Conservation (phyloP, 1,140 invertebrate genomes). For the Neotoxoptera formosana region DNA sequence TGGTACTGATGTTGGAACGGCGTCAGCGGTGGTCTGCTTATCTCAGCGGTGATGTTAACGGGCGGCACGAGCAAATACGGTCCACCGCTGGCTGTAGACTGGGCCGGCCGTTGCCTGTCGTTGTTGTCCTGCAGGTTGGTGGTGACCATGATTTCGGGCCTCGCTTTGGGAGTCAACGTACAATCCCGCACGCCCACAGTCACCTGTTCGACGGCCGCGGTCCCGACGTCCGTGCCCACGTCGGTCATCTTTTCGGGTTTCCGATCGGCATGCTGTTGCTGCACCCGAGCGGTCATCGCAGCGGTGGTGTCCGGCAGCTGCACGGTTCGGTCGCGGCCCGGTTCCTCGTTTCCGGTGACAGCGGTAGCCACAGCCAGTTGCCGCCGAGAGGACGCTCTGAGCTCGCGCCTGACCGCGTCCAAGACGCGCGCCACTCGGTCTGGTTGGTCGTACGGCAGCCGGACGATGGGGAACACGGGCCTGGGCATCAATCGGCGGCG, state of each 20-base stretch:
- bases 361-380: not conserved
- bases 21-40: slow-evolving; percentile 43
- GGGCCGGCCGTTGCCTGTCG: not conserved
- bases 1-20: not conserved
- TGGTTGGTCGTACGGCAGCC: slow-evolving; percentile 49
- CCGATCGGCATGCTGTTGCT: not conserved
- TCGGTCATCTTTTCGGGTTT: not conserved
- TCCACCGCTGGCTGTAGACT: not conserved
- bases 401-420: slow-evolving; percentile 18
- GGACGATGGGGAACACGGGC: slow-evolving; percentile 31
- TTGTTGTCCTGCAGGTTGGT: not conserved
- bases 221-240: not conserved
- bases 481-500: slow-evolving; percentile 52
- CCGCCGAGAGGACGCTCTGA: not conserved
- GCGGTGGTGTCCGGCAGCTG: not conserved
- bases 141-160: slow-evolving; percentile 42
- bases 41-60: slow-evolving; percentile 48
- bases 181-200: slow-evolving; percentile 38
- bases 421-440: slow-evolving; percentile 3
- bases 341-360: not conserved
- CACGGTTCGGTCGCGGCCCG: not conserved
- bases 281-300: not conserved
- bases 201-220: not conserved
- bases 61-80: slow-evolving; percentile 42
- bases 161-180: slow-evolving; percentile 23